Conservation (phyloP, 2,797 vertebrate species). For the Mastacembelus armatus region DNA sequence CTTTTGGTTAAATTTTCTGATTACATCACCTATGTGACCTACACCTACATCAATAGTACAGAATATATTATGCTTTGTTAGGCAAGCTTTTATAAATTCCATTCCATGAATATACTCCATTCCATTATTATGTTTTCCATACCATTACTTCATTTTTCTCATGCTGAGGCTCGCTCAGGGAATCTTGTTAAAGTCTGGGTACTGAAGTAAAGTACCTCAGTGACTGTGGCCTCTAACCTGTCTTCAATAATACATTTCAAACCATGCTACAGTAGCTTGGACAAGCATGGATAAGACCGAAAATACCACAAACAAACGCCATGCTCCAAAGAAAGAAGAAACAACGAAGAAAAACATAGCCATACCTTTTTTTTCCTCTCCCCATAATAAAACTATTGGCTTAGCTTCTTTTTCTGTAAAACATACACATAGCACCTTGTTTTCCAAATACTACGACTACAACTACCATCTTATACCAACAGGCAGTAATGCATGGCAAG, state of each 20-base stretch:
- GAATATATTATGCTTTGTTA: constrained; percentile 8
- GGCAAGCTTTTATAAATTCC: background rate
- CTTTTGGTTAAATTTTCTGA: background rate
- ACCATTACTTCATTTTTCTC: constrained; percentile 48
- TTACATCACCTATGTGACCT: no score
- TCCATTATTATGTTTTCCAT: constrained; percentile 34
- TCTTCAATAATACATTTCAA: constrained; percentile 64
- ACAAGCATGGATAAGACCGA: constrained; percentile 28
- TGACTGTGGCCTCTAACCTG: constrained; percentile 50
- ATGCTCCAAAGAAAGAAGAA: background rate
- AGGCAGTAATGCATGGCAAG: no score
- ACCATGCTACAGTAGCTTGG: constrained; percentile 14
- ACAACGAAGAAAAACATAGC: background rate
- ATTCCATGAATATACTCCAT: constrained; percentile 9
- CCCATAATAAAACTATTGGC: background rate
- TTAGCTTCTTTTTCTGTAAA: background rate
- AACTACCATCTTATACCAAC: no score
- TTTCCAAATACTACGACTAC: no score
- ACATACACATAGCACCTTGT: background rate
- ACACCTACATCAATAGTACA: background rate
- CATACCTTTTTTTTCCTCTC: background rate
- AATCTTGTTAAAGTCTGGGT: constrained; percentile 34
- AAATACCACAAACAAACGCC: constrained; percentile 42
- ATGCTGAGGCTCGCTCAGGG: constrained; percentile 2
- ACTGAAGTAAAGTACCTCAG: constrained; percentile 45